Percentiles rank a stretch among this genome's conserved stretches.
phyloP scores from a whole-genome alignment of 2,888 invertebrate genomes.

The Eilema griseolum region DNA sequence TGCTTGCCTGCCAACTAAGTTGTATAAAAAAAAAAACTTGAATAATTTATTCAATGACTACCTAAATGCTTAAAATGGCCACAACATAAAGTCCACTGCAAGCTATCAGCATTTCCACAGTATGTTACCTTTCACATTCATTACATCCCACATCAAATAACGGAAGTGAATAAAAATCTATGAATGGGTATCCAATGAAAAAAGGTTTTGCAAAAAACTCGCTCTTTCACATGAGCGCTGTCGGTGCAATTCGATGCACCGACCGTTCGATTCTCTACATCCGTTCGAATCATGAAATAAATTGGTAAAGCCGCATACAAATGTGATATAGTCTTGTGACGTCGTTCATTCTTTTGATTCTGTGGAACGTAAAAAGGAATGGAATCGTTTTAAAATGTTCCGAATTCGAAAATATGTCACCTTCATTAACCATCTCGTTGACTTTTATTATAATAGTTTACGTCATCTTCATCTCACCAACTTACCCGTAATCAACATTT shows the following conservation, averaged over 20 bases:
- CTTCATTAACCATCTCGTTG: too few species aligned
- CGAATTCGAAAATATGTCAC: background rate
- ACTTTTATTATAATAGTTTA: too few species aligned
- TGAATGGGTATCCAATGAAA: slow-evolving; percentile 48
- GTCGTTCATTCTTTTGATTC: slow-evolving; percentile 32
- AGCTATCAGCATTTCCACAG: slow-evolving; percentile 4
- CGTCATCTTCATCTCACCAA: too few species aligned
- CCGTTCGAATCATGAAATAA: slow-evolving; percentile 50
- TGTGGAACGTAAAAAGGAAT: background rate
- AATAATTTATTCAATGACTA: background rate
- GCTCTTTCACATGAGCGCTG: slow-evolving; percentile 58
- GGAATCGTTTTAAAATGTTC: background rate
- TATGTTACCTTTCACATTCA: slow-evolving; percentile 12
- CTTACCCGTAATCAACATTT: background rate
- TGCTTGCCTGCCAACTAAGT: too few species aligned
- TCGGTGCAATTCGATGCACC: slow-evolving; percentile 49
- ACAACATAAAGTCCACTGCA: background rate
- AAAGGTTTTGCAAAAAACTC: slow-evolving; percentile 44
- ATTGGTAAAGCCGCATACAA: slow-evolving; percentile 48
- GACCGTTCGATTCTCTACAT: slow-evolving; percentile 30
- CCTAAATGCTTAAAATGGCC: background rate
- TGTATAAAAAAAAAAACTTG: too few species aligned
- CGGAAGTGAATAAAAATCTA: slow-evolving; percentile 33
- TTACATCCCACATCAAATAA: slow-evolving; percentile 38
- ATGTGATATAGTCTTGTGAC: slow-evolving; percentile 40